Conservation (phyloP, 2,797 vertebrate genomes). For the Gambelia wislizenii region DNA sequence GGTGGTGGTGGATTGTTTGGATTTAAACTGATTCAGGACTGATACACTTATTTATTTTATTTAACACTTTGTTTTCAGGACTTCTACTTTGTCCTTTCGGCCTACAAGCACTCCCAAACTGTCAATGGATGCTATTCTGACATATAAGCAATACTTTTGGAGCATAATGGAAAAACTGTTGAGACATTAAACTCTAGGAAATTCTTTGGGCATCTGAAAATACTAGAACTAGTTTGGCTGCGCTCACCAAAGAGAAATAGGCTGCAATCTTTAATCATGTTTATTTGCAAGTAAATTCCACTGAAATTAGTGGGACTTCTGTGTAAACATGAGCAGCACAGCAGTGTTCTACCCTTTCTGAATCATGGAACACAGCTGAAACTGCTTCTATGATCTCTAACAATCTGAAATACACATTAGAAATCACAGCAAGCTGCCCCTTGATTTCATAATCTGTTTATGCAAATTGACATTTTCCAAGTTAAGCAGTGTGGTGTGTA, state of each 20-base stretch:
- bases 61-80: neutral
- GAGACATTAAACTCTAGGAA: neutral
- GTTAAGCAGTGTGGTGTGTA: neutral
- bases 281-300: neutral
- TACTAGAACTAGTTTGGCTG: neutral
- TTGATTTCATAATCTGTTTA: neutral
- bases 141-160: neutral
- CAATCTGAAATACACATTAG: neutral
- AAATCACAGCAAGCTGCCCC: neutral
- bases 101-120: too few relatives aligned
- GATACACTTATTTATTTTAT: neutral
- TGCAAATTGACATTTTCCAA: neutral
- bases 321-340: neutral
- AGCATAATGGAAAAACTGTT: neutral
- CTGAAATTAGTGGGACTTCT: neutral
- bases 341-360: neutral
- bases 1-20: neutral
- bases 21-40: constrained; percentile 12
- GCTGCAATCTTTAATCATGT: neutral
- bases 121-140: neutral
- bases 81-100: neutral
- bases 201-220: neutral
- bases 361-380: neutral
- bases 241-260: neutral
- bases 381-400: neutral